These are phyloP conservation scores for Perodicticus potto DNA, from an alignment of 2,797 vertebrate genomes.

Conservation along the genomic window DNA sequence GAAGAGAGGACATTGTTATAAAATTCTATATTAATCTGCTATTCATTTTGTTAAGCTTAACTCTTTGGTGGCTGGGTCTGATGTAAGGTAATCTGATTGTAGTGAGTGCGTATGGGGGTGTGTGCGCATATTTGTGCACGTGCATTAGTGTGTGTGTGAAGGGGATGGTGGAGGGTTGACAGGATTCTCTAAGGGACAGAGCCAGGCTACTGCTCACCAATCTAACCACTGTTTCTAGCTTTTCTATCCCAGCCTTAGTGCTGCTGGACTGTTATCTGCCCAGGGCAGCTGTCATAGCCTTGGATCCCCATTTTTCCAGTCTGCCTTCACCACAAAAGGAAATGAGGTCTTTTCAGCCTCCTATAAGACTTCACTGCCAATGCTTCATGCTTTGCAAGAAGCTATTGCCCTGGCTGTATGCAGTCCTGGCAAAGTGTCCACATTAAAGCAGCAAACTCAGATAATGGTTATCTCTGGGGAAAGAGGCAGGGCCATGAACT, in stretches of 20 bases:
- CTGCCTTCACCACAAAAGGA: conserved; percentile 30
- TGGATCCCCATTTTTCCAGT: not conserved
- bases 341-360: not conserved
- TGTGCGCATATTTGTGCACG: not conserved
- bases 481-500: not conserved
- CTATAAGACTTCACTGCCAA: not conserved
- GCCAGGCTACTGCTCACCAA: not conserved
- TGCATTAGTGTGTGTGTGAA: not conserved
- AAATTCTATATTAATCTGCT: not conserved
- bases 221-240: not conserved
- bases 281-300: not conserved
- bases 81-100: not conserved
- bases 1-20: not conserved
- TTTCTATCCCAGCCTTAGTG: not conserved
- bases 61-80: not conserved
- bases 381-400: not conserved
- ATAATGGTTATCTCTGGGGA: not conserved
- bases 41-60: conserved; percentile 18
- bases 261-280: not conserved
- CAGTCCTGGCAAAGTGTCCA: not conserved
- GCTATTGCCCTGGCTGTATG: not conserved
- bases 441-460: conserved; percentile 11
- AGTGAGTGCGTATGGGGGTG: not conserved
- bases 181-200: not conserved
- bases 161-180: not conserved